Percentiles rank a stretch among this genome's conserved stretches.
phyloP scores from a whole-genome alignment of 1,140 invertebrate genomes.

The Charaxes varanes region DNA sequence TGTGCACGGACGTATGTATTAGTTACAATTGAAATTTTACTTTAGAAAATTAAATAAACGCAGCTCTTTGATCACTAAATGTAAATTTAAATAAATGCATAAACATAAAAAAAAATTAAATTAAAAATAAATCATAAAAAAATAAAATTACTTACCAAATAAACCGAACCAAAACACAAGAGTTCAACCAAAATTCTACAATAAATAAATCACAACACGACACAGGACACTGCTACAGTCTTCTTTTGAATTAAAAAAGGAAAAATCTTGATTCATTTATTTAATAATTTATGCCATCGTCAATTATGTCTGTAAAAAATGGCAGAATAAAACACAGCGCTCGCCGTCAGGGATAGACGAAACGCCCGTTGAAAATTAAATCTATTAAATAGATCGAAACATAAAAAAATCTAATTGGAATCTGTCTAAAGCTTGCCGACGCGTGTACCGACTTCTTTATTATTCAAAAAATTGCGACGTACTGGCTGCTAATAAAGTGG shows the following conservation, averaged over 20 bases:
- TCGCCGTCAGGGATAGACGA: slow-evolving; percentile 34
- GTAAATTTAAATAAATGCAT: slow-evolving; percentile 14
- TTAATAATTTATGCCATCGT: slow-evolving; percentile 48
- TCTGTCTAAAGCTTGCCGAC: slow-evolving; percentile 37
- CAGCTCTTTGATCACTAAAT: slow-evolving; percentile 15
- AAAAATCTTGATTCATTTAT: slow-evolving; percentile 46
- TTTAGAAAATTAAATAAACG: too few species aligned
- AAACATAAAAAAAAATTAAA: slow-evolving; percentile 20
- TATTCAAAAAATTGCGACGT: slow-evolving; percentile 58
- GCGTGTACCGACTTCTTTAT: slow-evolving; percentile 46
- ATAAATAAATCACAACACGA: slow-evolving; percentile 62
- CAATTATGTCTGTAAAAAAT: slow-evolving; percentile 40
- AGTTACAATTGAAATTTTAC: too few species aligned
- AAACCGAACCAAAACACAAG: slow-evolving; percentile 54
- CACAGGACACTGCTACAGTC: slow-evolving; percentile 63
- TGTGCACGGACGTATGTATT: not conserved
- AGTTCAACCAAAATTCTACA: slow-evolving; percentile 51
- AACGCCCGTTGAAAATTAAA: slow-evolving; percentile 41
- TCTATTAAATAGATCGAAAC: slow-evolving; percentile 23
- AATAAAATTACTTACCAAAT: slow-evolving; percentile 59
- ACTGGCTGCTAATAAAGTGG: slow-evolving; percentile 48
- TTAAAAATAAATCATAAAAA: slow-evolving; percentile 26
- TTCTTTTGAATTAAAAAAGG: slow-evolving; percentile 37
- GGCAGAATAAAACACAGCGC: slow-evolving; percentile 34
- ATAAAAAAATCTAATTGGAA: slow-evolving; percentile 52